These are phyloP conservation scores for Drosophila aldrichi DNA, from an alignment of 2,888 invertebrate genomes.

Conservation along the genomic window DNA sequence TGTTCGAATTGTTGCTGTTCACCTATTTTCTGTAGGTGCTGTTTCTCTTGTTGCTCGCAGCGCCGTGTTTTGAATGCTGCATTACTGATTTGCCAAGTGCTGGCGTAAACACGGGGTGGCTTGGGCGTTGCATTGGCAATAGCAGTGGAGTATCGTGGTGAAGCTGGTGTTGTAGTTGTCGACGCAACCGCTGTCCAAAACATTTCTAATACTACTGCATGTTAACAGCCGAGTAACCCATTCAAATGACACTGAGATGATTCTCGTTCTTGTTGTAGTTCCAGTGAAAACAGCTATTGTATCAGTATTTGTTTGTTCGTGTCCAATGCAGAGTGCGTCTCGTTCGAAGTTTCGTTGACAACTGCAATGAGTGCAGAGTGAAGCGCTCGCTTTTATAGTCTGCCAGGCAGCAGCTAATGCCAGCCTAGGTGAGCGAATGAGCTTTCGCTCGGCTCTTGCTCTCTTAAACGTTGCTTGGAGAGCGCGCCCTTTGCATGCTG, in stretches of 20 bases:
- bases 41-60: slow-evolving; percentile 33
- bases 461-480: neutral
- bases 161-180: slow-evolving; percentile 38
- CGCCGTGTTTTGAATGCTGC: slow-evolving; percentile 49
- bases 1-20: slow-evolving; percentile 8
- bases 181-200: slow-evolving; percentile 63
- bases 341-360: slow-evolving; percentile 6
- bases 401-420: neutral
- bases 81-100: slow-evolving; percentile 54
- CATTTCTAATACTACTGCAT: slow-evolving; percentile 33
- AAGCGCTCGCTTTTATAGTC: slow-evolving; percentile 32
- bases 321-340: neutral
- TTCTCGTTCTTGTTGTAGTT: neutral
- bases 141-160: slow-evolving; percentile 22
- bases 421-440: neutral
- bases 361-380: slow-evolving; percentile 36
- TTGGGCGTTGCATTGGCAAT: slow-evolving; percentile 57
- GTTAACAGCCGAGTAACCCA: neutral
- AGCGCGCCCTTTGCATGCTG: neutral
- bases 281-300: neutral
- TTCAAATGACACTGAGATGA: neutral
- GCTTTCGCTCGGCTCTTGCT: slow-evolving; percentile 4
- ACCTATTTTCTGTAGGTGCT: slow-evolving; percentile 11
- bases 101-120: slow-evolving; percentile 35
- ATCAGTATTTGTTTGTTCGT: neutral